Conservation (phyloP, 2,888 invertebrate species). For the Brachyptera risi region DNA sequence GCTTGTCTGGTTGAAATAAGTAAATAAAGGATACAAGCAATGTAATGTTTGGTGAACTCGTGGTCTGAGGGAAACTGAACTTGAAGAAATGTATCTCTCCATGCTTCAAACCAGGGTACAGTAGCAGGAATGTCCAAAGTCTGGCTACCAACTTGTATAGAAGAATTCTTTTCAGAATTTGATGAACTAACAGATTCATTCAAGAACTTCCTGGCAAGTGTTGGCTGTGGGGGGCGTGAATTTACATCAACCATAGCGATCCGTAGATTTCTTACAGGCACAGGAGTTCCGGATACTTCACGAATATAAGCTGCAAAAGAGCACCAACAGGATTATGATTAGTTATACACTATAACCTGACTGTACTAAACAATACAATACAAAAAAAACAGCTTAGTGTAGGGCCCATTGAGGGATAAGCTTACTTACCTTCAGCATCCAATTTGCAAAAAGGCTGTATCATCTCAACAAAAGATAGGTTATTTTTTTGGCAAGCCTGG, state of each 20-base stretch:
- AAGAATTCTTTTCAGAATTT: slow-evolving; percentile 53
- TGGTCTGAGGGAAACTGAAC: slow-evolving; percentile 90
- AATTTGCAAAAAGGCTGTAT: slow-evolving; percentile 83
- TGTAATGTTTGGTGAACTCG: slow-evolving; percentile 89
- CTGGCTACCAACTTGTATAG: slow-evolving; percentile 55
- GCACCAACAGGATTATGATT: too few species aligned
- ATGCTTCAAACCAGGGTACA: slow-evolving; percentile 94
- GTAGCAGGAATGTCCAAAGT: slow-evolving; percentile 67
- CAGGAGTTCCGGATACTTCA: slow-evolving; percentile 72
- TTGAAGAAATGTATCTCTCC: slow-evolving; percentile 86
- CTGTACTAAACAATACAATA: too few species aligned
- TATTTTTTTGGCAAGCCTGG: slow-evolving; percentile 81
- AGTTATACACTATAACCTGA: too few species aligned
- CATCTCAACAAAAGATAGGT: slow-evolving; percentile 83
- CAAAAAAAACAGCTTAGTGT: slow-evolving; percentile 5
- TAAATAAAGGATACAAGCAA: slow-evolving; percentile 79
- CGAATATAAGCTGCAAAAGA: slow-evolving; percentile 70
- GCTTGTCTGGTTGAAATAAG: too few species aligned
- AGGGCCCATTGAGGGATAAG: too few species aligned
- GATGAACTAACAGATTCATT: slow-evolving; percentile 73
- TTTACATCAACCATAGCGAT: slow-evolving; percentile 78
- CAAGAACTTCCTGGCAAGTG: slow-evolving; percentile 76
- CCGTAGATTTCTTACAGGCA: slow-evolving; percentile 70
- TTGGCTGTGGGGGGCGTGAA: slow-evolving; percentile 74
- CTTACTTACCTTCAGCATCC: slow-evolving; percentile 65